Evolutionary conservation across 1,140 invertebrate species (phyloP).

Genomic region (Chrysomallon squamiferum): DNA sequence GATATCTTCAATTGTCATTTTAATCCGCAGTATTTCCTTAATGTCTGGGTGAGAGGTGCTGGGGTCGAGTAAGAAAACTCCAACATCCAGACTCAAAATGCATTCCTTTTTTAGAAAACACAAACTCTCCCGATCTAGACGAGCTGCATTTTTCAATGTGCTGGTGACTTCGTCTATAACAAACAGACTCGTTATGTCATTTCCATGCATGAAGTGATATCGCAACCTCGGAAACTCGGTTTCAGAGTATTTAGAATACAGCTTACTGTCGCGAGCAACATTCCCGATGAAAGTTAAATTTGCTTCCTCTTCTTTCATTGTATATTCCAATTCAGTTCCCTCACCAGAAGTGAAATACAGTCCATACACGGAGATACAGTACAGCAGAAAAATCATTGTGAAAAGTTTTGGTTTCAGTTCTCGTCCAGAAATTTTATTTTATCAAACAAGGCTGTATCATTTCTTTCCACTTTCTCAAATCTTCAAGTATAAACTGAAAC

Average conservation of each 20-base stretch:
- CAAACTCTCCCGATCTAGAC: neutral
- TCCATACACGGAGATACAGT: no score
- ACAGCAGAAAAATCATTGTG: no score
- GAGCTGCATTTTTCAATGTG: neutral
- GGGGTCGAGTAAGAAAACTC: neutral
- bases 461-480: no score
- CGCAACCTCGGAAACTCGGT: neutral
- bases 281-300: neutral
- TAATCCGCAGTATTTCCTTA: slow-evolving; percentile 10
- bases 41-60: neutral
- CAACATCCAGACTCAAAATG: slow-evolving; percentile 1
- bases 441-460: no score
- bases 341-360: no score
- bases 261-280: neutral
- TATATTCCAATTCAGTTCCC: neutral
- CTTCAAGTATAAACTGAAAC: no score
- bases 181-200: neutral
- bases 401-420: no score
- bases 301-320: neutral
- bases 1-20: slow-evolving; percentile 70
- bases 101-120: neutral
- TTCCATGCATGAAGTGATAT: neutral
- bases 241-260: neutral
- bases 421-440: no score
- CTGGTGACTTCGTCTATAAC: neutral